These are phyloP conservation scores for Drosophila kohkoa DNA, from an alignment of 1,140 invertebrate genomes.

Conservation along the genomic window DNA sequence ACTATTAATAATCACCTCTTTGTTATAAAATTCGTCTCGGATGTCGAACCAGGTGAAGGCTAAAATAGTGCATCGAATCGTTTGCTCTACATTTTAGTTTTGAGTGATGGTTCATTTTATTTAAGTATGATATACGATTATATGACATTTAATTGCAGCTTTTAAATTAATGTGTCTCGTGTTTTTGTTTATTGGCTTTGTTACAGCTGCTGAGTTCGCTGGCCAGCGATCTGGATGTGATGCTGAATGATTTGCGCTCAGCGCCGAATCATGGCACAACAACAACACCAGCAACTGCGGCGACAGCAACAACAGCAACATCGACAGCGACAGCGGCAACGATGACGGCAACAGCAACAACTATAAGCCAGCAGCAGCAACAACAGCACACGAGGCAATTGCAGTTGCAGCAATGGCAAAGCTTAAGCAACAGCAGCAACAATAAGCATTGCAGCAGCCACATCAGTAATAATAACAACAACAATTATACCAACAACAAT, in stretches of 20 bases:
- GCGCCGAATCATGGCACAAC: slow-evolving; percentile 72
- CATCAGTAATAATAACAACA: slow-evolving; percentile 22
- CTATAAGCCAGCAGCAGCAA: slow-evolving; percentile 42
- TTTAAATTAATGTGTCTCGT: not conserved
- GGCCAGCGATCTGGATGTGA: slow-evolving; percentile 88
- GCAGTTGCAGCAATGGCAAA: slow-evolving; percentile 58
- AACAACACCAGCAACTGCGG: slow-evolving; percentile 38
- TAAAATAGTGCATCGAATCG: not conserved
- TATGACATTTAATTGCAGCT: not conserved
- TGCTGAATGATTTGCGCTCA: slow-evolving; percentile 87
- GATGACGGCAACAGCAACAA: slow-evolving; percentile 30
- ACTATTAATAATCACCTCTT: too few relatives aligned
- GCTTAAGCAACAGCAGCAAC: slow-evolving; percentile 33
- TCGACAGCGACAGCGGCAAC: slow-evolving; percentile 52
- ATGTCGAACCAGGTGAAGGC: not conserved
- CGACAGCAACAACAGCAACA: slow-evolving; percentile 50
- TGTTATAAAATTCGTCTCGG: too few relatives aligned
- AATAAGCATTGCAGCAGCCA: slow-evolving; percentile 29
- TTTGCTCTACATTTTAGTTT: not conserved
- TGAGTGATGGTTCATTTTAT: too few relatives aligned
- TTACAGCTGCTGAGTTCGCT: slow-evolving; percentile 87
- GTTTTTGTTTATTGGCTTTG: slow-evolving; percentile 28
- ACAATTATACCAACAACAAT: slow-evolving; percentile 17
- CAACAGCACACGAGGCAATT: slow-evolving; percentile 44
- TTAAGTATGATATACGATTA: not conserved